Evolutionary conservation across 2,888 invertebrate species (phyloP).

Genomic region (Anoncus sp.): DNA sequence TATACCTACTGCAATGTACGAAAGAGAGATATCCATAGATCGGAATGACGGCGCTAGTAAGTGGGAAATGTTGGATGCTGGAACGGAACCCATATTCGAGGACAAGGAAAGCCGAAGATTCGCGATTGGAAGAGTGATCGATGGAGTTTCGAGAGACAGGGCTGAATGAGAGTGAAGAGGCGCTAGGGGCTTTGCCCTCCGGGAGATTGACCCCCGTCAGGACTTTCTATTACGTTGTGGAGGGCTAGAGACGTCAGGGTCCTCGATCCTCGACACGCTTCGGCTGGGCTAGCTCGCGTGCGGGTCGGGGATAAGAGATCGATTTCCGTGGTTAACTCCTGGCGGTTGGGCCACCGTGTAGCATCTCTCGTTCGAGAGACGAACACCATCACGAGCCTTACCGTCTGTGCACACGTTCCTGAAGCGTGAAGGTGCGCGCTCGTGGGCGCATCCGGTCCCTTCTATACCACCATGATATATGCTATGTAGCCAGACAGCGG

Average conservation of each 20-base stretch:
- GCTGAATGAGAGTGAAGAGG: constrained; percentile 34
- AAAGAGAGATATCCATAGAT: constrained; percentile 3
- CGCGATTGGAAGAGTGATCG: constrained; percentile 54
- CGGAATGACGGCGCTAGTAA: constrained; percentile 20
- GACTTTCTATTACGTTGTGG: constrained; percentile 75
- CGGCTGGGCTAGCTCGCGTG: constrained; percentile 48
- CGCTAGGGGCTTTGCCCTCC: constrained; percentile 44
- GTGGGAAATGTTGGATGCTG: constrained; percentile 25
- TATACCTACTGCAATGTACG: constrained; percentile 5
- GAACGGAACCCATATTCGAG: constrained; percentile 38
- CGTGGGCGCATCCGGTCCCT: constrained; percentile 53
- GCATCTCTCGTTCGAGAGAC: constrained; percentile 17
- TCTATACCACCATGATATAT: constrained; percentile 37
- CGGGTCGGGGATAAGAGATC: constrained; percentile 62
- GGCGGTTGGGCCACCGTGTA: constrained; percentile 35
- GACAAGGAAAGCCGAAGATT: constrained; percentile 45
- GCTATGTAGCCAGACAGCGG: constrained; percentile 16
- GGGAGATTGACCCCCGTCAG: constrained; percentile 78
- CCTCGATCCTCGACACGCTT: constrained; percentile 58
- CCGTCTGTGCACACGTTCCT: constrained; percentile 42
- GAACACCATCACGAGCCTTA: constrained; percentile 6
- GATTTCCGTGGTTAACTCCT: constrained; percentile 61
- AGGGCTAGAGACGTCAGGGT: constrained; percentile 47
- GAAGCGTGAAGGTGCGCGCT: constrained; percentile 52
- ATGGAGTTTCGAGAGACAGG: constrained; percentile 53